These are phyloP conservation scores for Agrypnus murinus DNA, from an alignment of 2,888 invertebrate genomes.

Conservation along the genomic window DNA sequence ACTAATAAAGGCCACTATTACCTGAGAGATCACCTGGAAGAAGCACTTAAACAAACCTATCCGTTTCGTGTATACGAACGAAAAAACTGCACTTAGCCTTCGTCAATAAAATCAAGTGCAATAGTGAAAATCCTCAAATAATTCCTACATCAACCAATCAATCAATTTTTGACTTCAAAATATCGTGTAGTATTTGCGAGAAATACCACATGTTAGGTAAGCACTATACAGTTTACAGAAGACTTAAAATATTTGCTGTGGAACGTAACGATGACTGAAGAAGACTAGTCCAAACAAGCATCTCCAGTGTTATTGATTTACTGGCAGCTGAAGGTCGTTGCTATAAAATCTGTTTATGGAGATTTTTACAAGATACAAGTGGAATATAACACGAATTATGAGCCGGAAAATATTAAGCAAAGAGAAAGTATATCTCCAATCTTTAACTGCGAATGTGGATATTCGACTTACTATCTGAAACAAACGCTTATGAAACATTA, in stretches of 20 bases:
- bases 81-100: constrained; percentile 15
- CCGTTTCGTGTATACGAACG: constrained; percentile 21
- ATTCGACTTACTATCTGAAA: too few species aligned
- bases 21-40: constrained; percentile 13
- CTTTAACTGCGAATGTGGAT: constrained; percentile 11
- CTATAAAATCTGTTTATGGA: too few species aligned
- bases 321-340: constrained; percentile 23
- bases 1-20: constrained; percentile 19
- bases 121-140: constrained; percentile 15
- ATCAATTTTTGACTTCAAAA: constrained; percentile 13
- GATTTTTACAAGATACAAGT: constrained; percentile 21
- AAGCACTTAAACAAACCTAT: constrained; percentile 13
- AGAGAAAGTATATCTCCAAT: constrained; percentile 19
- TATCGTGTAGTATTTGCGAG: constrained; percentile 20
- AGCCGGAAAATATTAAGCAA: constrained; percentile 13
- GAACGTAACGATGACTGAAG: too few species aligned
- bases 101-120: constrained; percentile 26
- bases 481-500: constrained; percentile 15
- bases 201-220: constrained; percentile 9
- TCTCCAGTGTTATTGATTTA: constrained; percentile 12
- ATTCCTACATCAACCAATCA: constrained; percentile 18
- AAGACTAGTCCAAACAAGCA: constrained; percentile 11
- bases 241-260: constrained; percentile 5
- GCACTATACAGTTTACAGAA: constrained; percentile 14
- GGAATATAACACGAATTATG: too few species aligned